Percentiles rank a stretch among this genome's conserved stretches.
phyloP scores from a whole-genome alignment of 2,113 vertebrate species.

The Leptodactylus fuscus region DNA sequence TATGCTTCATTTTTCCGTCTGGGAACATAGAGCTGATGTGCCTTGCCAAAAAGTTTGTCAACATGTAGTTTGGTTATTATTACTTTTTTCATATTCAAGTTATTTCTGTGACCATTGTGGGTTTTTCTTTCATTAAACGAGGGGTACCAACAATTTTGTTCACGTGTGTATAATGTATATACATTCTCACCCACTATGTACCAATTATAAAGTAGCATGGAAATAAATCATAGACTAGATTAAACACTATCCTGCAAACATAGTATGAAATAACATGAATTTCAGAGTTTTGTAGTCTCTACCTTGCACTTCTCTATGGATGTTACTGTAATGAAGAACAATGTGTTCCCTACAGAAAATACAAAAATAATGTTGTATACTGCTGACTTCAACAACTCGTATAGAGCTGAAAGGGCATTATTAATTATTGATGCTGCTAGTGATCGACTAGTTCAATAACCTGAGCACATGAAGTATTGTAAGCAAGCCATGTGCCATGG shows the following conservation, averaged over 20 bases:
- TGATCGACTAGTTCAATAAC: constrained; percentile 41
- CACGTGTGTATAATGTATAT: too few relatives aligned
- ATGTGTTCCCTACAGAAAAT: constrained; percentile 27
- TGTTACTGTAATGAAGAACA: constrained; percentile 18
- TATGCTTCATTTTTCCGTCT: too few relatives aligned
- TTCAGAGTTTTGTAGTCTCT: background rate
- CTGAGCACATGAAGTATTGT: background rate
- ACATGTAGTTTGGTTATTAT: too few relatives aligned
- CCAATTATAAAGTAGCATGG: background rate
- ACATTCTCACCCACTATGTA: too few relatives aligned
- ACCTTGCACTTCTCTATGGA: background rate
- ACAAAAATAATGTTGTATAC: constrained; percentile 40
- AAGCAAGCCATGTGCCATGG: background rate
- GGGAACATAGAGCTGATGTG: too few relatives aligned
- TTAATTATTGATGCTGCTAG: constrained; percentile 50
- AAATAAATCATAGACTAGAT: background rate
- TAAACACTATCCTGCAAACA: too few relatives aligned
- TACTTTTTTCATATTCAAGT: too few relatives aligned
- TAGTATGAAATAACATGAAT: constrained; percentile 6
- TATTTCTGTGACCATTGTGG: too few relatives aligned
- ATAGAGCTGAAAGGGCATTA: constrained; percentile 22
- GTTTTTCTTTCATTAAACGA: too few relatives aligned
- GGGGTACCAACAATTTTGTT: too few relatives aligned
- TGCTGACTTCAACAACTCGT: constrained; percentile 43
- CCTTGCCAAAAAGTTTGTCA: too few relatives aligned